Conservation (phyloP, 2,797 vertebrate genomes). For the Alcedo quadribrachys region DNA sequence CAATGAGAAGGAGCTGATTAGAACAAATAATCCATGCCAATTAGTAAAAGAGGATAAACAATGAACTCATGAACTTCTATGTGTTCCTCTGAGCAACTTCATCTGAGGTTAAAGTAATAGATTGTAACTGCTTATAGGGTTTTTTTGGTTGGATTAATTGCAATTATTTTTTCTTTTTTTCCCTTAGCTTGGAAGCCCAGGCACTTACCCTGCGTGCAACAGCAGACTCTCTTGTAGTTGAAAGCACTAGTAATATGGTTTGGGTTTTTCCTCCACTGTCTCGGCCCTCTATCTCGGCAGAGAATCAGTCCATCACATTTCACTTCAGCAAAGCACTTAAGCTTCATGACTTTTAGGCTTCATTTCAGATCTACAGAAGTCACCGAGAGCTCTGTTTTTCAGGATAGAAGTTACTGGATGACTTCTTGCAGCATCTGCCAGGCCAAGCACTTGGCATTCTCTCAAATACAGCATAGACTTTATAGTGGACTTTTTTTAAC, state of each 20-base stretch:
- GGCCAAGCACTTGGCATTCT: not conserved
- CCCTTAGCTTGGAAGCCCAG: not conserved
- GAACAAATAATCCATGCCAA: not conserved
- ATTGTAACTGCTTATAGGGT: not conserved
- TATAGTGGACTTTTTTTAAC: not conserved
- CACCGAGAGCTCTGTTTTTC: not conserved
- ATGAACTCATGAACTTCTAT: not conserved
- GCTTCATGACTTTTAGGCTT: not conserved
- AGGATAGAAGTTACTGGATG: not conserved
- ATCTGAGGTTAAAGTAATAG: not conserved
- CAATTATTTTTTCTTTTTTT: not conserved
- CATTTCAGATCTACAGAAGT: not conserved
- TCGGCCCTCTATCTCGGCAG: not conserved
- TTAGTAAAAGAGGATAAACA: not conserved
- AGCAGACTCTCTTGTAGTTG: not conserved
- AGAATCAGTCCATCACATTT: not conserved
- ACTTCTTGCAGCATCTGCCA: not conserved
- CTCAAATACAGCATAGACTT: not conserved
- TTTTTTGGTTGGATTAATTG: not conserved
- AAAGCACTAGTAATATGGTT: not conserved
- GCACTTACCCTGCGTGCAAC: not conserved
- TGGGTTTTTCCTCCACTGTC: rapidly evolving
- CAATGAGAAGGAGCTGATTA: not conserved
- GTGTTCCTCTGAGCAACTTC: not conserved
- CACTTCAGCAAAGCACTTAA: not conserved